A percentile compares a stretch with the other conserved stretches of the same genome.
Conservation (phyloP, 2,113 vertebrate species). For the Oncorhynchus kisutch region DNA sequence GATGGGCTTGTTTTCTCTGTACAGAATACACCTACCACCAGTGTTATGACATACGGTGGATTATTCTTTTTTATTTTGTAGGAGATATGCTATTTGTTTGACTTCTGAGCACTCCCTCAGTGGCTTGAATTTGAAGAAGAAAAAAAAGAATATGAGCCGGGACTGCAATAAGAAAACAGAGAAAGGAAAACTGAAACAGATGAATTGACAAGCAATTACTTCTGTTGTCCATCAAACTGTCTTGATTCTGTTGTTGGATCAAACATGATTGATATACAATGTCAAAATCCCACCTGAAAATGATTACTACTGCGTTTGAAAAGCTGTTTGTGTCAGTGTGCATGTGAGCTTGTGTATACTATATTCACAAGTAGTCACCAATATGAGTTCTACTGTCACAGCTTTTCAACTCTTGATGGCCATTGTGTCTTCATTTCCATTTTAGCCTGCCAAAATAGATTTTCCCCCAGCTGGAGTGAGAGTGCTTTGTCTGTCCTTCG, state of each 20-base stretch:
- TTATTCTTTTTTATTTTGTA: slow-evolving; percentile 29
- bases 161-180: slow-evolving; percentile 62
- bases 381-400: slow-evolving; percentile 52
- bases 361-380: slow-evolving; percentile 40
- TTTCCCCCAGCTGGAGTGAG: slow-evolving; percentile 66
- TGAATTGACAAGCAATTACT: slow-evolving; percentile 83
- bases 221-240: slow-evolving; percentile 78
- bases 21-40: not conserved
- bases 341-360: slow-evolving; percentile 39
- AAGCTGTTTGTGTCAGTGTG: slow-evolving; percentile 28
- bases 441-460: slow-evolving; percentile 70
- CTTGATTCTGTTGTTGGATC: slow-evolving; percentile 76
- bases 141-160: not conserved
- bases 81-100: not conserved
- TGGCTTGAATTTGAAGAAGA: not conserved
- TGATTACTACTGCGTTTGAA: slow-evolving; percentile 51
- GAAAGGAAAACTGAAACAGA: slow-evolving; percentile 65
- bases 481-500: slow-evolving; percentile 54
- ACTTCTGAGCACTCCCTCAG: not conserved
- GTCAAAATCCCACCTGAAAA: slow-evolving; percentile 71
- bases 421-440: slow-evolving; percentile 67
- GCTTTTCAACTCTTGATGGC: slow-evolving; percentile 60
- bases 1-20: not conserved
- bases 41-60: slow-evolving; percentile 2
- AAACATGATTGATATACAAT: slow-evolving; percentile 75